phyloP scores from a whole-genome alignment of 2,888 invertebrate species.

The Erannis defoliaria region DNA sequence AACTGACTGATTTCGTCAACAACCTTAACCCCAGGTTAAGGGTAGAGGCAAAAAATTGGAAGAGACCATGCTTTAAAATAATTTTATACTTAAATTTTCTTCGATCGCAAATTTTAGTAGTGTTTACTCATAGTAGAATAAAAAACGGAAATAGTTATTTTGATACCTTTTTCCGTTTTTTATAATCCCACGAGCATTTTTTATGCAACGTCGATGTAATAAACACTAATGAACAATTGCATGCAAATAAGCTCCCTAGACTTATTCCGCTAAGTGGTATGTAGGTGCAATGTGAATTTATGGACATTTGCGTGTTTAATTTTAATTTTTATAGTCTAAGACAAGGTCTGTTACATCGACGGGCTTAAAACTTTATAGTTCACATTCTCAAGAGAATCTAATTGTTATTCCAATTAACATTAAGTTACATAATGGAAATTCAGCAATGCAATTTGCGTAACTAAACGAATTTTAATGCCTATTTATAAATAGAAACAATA shows the following conservation, averaged over 20 bases:
- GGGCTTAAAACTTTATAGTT: slow-evolving; percentile 21
- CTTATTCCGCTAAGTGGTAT: slow-evolving; percentile 28
- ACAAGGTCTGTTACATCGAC: slow-evolving; percentile 20
- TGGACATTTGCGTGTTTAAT: slow-evolving; percentile 12
- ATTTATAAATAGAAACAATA: slow-evolving; percentile 13
- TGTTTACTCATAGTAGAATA: too few species aligned
- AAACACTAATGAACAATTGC: slow-evolving; percentile 18
- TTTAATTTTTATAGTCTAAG: slow-evolving; percentile 17
- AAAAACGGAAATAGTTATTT: too few species aligned
- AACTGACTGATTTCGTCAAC: too few species aligned
- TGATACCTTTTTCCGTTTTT: not conserved
- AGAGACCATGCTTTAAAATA: too few species aligned
- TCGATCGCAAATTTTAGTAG: too few species aligned
- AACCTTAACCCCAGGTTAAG: too few species aligned
- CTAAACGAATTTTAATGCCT: slow-evolving; percentile 4
- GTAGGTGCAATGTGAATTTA: slow-evolving; percentile 16
- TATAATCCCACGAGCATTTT: slow-evolving; percentile 4
- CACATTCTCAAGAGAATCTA: slow-evolving; percentile 27
- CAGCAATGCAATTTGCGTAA: slow-evolving; percentile 23
- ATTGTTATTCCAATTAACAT: slow-evolving; percentile 28
- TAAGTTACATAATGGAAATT: slow-evolving; percentile 12
- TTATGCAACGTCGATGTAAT: slow-evolving; percentile 9
- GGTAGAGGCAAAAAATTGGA: too few species aligned
- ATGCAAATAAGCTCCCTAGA: slow-evolving; percentile 20
- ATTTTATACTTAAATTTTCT: too few species aligned